Evolutionary conservation across 1,140 invertebrate genomes (phyloP).

Genomic region (Gryllus bimaculatus): DNA sequence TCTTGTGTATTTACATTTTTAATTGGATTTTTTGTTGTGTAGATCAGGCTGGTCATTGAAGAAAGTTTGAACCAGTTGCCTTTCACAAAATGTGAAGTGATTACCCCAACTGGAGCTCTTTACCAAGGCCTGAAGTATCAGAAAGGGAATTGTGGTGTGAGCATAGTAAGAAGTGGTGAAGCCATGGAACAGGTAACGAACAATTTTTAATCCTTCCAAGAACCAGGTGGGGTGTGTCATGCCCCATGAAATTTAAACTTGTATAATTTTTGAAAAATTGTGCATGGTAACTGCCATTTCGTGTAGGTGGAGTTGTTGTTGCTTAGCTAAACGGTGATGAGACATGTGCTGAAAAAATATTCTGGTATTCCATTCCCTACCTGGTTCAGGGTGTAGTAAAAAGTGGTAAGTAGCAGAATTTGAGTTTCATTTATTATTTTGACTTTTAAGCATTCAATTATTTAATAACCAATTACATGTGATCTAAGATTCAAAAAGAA

Average conservation of each 20-base stretch:
- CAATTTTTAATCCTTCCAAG: not conserved
- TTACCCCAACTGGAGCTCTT: constrained; percentile 82
- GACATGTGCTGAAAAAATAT: too few species aligned
- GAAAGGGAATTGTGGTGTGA: constrained; percentile 97
- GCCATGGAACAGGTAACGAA: constrained; percentile 87
- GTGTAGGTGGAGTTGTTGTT: too few species aligned
- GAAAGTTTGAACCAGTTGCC: constrained; percentile 96
- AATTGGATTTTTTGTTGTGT: constrained; percentile 20
- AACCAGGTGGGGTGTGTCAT: not conserved
- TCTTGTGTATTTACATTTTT: not conserved
- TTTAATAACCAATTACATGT: too few species aligned
- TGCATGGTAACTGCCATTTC: too few species aligned
- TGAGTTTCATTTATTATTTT: too few species aligned
- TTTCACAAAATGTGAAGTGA: constrained; percentile 77
- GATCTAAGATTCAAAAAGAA: too few species aligned
- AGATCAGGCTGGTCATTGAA: constrained; percentile 93
- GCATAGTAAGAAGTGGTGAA: constrained; percentile 87
- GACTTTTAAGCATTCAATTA: too few species aligned
- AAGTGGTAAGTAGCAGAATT: too few species aligned
- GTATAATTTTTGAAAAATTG: too few species aligned
- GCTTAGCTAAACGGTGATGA: too few species aligned
- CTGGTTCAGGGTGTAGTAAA: too few species aligned
- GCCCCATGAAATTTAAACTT: constrained; percentile 10
- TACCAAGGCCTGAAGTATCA: constrained; percentile 90
- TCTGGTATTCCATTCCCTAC: too few species aligned